Percentiles rank a stretch among this genome's conserved stretches.
phyloP scores from a whole-genome alignment of 2,797 vertebrate genomes.

The Orientallactaga sibirica region DNA sequence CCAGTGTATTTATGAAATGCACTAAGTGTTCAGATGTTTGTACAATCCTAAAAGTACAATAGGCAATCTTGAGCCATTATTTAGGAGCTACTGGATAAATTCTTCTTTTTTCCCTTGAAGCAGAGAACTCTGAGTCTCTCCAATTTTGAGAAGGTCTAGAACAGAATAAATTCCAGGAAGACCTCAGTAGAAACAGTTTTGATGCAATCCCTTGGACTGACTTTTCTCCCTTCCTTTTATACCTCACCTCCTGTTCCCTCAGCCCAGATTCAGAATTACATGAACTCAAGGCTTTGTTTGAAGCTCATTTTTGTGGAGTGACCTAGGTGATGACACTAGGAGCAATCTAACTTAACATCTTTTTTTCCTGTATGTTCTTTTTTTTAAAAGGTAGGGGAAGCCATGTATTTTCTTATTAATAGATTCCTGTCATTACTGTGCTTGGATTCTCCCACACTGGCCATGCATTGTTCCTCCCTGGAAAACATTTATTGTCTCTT shows the following conservation, averaged over 20 bases:
- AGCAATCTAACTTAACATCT: background rate
- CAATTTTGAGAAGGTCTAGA: background rate
- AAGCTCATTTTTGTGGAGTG: background rate
- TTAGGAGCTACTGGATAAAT: background rate
- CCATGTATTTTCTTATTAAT: background rate
- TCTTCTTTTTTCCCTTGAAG: background rate
- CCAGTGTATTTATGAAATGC: background rate
- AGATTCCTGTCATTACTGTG: background rate
- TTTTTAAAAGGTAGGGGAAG: background rate
- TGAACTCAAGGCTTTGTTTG: background rate
- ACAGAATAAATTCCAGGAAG: background rate
- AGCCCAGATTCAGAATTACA: background rate
- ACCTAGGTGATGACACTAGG: background rate
- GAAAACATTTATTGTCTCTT: too few relatives aligned
- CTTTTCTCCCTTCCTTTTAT: background rate
- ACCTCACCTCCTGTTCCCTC: background rate
- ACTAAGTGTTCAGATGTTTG: background rate
- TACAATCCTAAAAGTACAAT: background rate
- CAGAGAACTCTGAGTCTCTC: background rate
- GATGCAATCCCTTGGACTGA: background rate
- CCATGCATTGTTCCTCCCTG: background rate
- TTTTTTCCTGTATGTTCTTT: background rate
- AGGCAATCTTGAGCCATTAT: background rate
- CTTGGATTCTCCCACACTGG: background rate
- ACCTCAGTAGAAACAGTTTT: background rate